Evolutionary conservation across 2,113 vertebrate species (phyloP).

Genomic region (Aphelocoma coerulescens): DNA sequence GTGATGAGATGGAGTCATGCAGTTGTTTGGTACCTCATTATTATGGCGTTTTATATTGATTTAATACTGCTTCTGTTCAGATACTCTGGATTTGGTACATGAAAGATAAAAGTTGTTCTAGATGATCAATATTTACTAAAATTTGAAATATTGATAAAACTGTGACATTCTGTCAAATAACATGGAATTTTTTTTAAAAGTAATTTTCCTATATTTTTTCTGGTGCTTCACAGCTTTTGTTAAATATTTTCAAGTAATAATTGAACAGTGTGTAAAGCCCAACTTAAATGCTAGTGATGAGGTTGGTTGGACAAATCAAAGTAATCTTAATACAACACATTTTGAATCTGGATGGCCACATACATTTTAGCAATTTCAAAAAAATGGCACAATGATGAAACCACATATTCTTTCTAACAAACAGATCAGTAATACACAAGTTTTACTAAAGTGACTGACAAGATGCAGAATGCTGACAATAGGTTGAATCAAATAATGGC

Average conservation of each 20-base stretch:
- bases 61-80: neutral
- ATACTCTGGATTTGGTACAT: neutral
- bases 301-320: neutral
- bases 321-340: neutral
- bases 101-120: neutral
- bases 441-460: neutral
- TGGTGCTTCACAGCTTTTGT: neutral
- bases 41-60: neutral
- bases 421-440: neutral
- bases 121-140: neutral
- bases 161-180: neutral
- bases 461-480: neutral
- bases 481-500: rapidly evolving
- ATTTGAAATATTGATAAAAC: neutral
- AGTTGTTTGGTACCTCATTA: neutral
- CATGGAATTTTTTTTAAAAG: neutral
- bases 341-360: neutral
- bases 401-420: neutral
- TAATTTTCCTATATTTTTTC: neutral
- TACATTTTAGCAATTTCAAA: neutral
- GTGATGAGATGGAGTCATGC: neutral
- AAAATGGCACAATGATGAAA: neutral
- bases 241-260: neutral
- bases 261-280: neutral
- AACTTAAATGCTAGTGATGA: neutral